phyloP scores from a whole-genome alignment of 2,888 invertebrate species.

The Drosophila nr. medialis region DNA sequence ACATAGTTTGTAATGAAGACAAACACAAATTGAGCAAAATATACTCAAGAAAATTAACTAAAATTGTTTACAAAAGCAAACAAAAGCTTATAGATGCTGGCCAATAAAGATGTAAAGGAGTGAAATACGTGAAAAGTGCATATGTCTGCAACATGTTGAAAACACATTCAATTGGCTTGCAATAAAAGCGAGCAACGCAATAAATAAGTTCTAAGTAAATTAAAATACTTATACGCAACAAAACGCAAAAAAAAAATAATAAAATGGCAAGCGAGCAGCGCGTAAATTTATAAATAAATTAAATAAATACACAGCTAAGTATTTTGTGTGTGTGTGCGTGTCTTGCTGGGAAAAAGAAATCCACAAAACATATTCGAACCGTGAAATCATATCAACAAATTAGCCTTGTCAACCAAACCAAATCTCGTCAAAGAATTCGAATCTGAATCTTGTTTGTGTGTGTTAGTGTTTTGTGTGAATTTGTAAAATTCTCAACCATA shows the following conservation, averaged over 20 bases:
- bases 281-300: conserved; percentile 74
- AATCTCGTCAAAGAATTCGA: conserved; percentile 18
- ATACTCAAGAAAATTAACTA: conserved; percentile 24
- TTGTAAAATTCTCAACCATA: conserved; percentile 4
- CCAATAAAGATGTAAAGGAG: not conserved
- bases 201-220: conserved; percentile 18
- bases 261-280: conserved; percentile 23
- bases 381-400: conserved; percentile 68
- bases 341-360: conserved; percentile 15
- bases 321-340: conserved; percentile 7
- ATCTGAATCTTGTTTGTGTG: not conserved
- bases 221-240: conserved; percentile 22
- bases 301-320: conserved; percentile 59
- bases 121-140: conserved; percentile 8
- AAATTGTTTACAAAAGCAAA: conserved; percentile 28
- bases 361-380: conserved; percentile 34
- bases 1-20: conserved; percentile 6
- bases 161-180: not conserved
- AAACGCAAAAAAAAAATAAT: not conserved
- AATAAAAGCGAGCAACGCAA: conserved; percentile 12
- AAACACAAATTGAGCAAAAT: conserved; percentile 13
- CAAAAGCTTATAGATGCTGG: not conserved
- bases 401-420: conserved; percentile 40
- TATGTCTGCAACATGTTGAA: conserved; percentile 9
- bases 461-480: conserved; percentile 8